A percentile compares a stretch with the other conserved stretches of the same genome.
These are phyloP conservation scores for Henricia sp. DNA, from an alignment of 53 echinoderm and acorn worm species.

Conservation along the genomic window DNA sequence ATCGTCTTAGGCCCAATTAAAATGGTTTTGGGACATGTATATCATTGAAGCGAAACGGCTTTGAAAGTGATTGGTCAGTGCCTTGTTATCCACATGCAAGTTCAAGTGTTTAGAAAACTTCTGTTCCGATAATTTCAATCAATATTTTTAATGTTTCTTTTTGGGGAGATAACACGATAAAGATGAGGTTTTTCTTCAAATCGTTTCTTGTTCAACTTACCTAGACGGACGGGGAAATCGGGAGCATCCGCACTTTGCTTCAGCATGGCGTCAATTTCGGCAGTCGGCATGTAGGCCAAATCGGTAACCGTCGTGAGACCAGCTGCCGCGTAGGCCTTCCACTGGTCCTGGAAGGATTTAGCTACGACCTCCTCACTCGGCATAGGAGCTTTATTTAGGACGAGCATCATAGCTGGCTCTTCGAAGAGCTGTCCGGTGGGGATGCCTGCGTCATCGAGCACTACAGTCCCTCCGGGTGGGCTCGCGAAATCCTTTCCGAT, in stretches of 20 bases:
- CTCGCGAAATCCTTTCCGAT: conserved; percentile 23
- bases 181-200: too few relatives aligned
- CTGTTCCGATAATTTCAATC: too few relatives aligned
- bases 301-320: conserved; percentile 73
- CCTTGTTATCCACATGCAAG: too few relatives aligned
- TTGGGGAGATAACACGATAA: too few relatives aligned
- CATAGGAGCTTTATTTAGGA: conserved; percentile 18
- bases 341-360: conserved; percentile 20
- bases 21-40: too few relatives aligned
- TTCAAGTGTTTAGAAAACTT: too few relatives aligned
- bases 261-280: conserved; percentile 14
- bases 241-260: conserved; percentile 38
- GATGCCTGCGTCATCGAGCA: conserved; percentile 47
- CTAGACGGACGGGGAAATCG: conserved; percentile 44
- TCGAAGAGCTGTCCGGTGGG: conserved; percentile 72
- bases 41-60: too few relatives aligned
- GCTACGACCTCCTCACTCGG: conserved; percentile 8
- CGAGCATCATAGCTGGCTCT: conserved; percentile 56
- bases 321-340: conserved; percentile 58
- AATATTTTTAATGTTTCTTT: too few relatives aligned
- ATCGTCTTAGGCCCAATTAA: too few relatives aligned
- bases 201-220: too few relatives aligned
- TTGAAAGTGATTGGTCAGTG: too few relatives aligned
- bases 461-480: conserved; percentile 61
- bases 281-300: conserved; percentile 61